Evolutionary conservation across 2,113 vertebrate genomes (phyloP), one percentile per base, ranked within the genome.

Genomic region (Scopus umbretta): DNA sequence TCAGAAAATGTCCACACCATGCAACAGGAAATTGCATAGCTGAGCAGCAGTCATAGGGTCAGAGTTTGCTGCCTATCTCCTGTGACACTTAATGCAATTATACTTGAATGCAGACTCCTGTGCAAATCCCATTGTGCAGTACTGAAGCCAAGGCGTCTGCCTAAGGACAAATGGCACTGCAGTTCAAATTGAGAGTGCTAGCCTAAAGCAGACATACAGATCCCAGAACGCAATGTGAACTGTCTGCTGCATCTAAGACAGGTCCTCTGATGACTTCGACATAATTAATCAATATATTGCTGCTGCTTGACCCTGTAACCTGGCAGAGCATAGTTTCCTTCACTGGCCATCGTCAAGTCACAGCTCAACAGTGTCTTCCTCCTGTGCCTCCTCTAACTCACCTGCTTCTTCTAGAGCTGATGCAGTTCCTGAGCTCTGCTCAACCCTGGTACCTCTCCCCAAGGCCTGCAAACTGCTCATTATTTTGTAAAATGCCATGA

Each of bases 71-170:
- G 7, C 78, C 40, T 65, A 2, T 63, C 36, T 91, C 36, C 58
- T 5, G 7, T 67, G 80, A 40, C 52, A 43, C 4, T 5, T n/a
- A 27, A 8, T 0, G 4, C 1, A 4, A n/a, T 55, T 36, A 10
- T 42, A 25, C 29, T 27, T 10, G 11, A 66, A 61, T 50, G 32
- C n/a, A 49, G 50, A 10, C 62, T 80, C 43, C 45, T 43, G 20
- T 58, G 52, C 36, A 79, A 89, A 49, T 32, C 45, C 29, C 10
- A 0, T 40, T 25, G 47, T 6, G 9, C 45, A 50, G 3, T 47
- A 20, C 6, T 10, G 5, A 79, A 89, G 43, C 52, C 73, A 79
- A 87, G 76, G 53, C 3, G 0, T 18, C 52, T 53, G 45, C 58
- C 38, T 38, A 26, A 62, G 59, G 52, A 71, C 43, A 87, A 68